Conservation (phyloP, 2,113 vertebrate genomes). For the Theristicus caerulescens region DNA sequence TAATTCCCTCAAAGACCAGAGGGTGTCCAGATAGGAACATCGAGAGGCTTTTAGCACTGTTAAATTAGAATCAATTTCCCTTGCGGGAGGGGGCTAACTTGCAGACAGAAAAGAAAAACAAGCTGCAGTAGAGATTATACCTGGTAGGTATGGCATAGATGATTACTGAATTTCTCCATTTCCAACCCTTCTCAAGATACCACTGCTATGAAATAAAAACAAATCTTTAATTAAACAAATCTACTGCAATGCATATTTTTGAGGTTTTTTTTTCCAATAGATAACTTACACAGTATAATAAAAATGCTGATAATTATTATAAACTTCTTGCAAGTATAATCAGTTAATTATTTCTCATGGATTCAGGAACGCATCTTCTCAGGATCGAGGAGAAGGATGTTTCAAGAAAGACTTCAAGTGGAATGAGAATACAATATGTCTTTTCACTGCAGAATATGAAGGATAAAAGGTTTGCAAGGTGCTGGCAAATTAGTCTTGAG, state of each 20-base stretch:
- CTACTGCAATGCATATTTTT: not conserved
- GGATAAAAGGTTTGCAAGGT: not conserved
- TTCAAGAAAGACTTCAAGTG: not conserved
- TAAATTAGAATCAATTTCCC: conserved; percentile 45
- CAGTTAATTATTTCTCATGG: not conserved
- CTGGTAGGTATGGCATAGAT: not conserved
- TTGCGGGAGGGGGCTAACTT: conserved; percentile 22
- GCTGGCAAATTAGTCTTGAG: not conserved
- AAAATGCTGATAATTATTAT: not conserved
- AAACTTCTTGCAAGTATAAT: not conserved
- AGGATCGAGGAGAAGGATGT: not conserved
- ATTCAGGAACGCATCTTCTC: not conserved
- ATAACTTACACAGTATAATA: not conserved
- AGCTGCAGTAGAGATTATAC: not conserved
- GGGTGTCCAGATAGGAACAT: conserved; percentile 24
- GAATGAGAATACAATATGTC: not conserved
- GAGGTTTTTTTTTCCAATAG: not conserved
- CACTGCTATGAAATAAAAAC: not conserved
- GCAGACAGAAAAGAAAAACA: conserved; percentile 13
- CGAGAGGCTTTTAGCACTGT: conserved; percentile 38
- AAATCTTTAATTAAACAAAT: not conserved
- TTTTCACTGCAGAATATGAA: not conserved
- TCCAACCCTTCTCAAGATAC: not conserved
- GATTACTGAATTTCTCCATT: not conserved
- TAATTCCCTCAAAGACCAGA: conserved; percentile 48